Evolutionary conservation across 2,113 vertebrate species (phyloP).

Genomic region (Neomonachus schauinslandi): DNA sequence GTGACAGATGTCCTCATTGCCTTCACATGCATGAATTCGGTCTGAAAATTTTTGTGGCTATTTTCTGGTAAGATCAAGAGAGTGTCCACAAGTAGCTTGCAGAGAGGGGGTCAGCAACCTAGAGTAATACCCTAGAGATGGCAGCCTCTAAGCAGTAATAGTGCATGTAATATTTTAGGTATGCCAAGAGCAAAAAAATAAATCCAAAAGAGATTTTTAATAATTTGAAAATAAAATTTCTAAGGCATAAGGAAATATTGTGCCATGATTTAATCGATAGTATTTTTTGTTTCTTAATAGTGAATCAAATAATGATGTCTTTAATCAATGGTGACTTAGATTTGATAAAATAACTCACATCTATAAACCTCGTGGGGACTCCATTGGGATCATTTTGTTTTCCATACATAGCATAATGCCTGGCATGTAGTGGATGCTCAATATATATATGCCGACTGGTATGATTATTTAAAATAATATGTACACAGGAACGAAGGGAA

Average conservation of each 20-base stretch:
- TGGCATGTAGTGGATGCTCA: neutral
- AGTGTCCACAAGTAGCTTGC: neutral
- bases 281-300: constrained; percentile 31
- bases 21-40: neutral
- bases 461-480: constrained; percentile 24
- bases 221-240: constrained; percentile 77
- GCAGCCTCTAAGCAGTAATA: neutral
- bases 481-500: neutral
- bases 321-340: constrained; percentile 56
- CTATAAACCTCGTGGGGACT: neutral
- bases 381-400: neutral
- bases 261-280: constrained; percentile 59
- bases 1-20: constrained; percentile 39
- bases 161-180: constrained; percentile 62
- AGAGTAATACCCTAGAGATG: neutral
- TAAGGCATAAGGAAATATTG: constrained; percentile 60
- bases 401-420: neutral
- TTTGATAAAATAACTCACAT: constrained; percentile 47
- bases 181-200: constrained; percentile 55
- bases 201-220: constrained; percentile 66
- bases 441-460: neutral
- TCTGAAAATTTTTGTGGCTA: constrained; percentile 39
- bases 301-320: constrained; percentile 67
- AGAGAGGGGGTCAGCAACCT: neutral
- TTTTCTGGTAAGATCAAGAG: constrained; percentile 52